phyloP scores from a whole-genome alignment of 2,113 vertebrate species.

The Oreochromis aureus region DNA sequence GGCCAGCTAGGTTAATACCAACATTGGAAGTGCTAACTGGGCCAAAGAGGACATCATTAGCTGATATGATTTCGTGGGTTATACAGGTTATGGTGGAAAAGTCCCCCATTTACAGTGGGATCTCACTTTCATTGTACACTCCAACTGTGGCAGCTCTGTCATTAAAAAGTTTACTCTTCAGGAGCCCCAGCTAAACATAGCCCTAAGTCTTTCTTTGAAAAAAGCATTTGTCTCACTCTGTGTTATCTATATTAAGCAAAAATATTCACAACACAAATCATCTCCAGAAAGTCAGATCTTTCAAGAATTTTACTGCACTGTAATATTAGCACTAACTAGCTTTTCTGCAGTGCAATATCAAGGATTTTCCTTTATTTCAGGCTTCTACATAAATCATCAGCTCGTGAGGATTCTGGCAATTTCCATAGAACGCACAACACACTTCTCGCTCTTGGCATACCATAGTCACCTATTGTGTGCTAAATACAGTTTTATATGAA shows the following conservation, averaged over 20 bases:
- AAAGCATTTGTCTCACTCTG: not conserved
- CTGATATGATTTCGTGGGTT: not conserved
- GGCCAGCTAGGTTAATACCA: not conserved
- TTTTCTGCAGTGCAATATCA: not conserved
- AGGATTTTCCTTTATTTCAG: not conserved
- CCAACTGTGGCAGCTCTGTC: not conserved
- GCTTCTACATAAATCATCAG: not conserved
- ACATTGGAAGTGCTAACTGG: not conserved
- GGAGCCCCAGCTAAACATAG: not conserved
- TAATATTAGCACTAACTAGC: not conserved
- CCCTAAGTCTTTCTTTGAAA: not conserved
- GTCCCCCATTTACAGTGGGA: not conserved
- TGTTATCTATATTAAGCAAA: not conserved
- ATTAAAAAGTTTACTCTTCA: not conserved
- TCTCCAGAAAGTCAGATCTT: not conserved
- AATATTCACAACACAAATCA: not conserved
- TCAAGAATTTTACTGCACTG: not conserved
- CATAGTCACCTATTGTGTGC: not conserved
- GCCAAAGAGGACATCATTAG: not conserved
- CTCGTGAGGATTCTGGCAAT: not conserved
- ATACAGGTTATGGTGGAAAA: not conserved
- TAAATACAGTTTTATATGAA: not conserved
- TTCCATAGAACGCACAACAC: not conserved
- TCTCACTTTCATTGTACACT: not conserved
- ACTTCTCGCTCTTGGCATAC: not conserved